phyloP scores from a whole-genome alignment of 2,113 vertebrate genomes.

The Aplodontia rufa region DNA sequence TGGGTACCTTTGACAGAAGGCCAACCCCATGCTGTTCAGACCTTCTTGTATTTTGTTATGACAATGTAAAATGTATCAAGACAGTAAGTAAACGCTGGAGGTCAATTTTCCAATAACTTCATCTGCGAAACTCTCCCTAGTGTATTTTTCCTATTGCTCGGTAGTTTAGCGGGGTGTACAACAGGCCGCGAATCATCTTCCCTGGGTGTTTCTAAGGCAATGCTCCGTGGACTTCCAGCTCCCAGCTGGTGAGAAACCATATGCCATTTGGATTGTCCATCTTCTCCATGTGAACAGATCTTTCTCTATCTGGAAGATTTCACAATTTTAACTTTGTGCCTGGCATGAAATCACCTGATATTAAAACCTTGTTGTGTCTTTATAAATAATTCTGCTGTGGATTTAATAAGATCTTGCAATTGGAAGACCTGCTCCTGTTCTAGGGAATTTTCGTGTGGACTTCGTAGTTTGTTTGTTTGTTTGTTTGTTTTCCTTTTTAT shows the following conservation, averaged over 20 bases:
- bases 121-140: background rate
- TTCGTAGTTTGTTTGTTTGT: too few species aligned
- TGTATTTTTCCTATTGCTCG: background rate
- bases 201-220: background rate
- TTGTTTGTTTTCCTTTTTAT: too few species aligned
- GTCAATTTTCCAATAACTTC: background rate
- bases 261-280: background rate
- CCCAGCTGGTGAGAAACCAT: background rate
- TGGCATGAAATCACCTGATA: background rate
- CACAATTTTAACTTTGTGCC: slow-evolving; percentile 36
- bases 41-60: background rate
- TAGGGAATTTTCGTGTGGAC: too few species aligned
- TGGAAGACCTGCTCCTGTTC: too few species aligned
- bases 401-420: background rate
- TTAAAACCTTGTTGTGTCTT: background rate
- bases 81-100: background rate
- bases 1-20: too few species aligned
- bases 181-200: background rate
- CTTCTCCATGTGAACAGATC: background rate
- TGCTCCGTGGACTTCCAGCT: background rate
- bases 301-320: slow-evolving; percentile 9
- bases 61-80: background rate
- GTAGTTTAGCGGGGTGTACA: background rate
- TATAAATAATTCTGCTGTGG: background rate
- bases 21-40: too few species aligned